These are phyloP conservation scores for Limosa lapponica DNA, from an alignment of 2,797 vertebrate genomes.

Conservation along the genomic window DNA sequence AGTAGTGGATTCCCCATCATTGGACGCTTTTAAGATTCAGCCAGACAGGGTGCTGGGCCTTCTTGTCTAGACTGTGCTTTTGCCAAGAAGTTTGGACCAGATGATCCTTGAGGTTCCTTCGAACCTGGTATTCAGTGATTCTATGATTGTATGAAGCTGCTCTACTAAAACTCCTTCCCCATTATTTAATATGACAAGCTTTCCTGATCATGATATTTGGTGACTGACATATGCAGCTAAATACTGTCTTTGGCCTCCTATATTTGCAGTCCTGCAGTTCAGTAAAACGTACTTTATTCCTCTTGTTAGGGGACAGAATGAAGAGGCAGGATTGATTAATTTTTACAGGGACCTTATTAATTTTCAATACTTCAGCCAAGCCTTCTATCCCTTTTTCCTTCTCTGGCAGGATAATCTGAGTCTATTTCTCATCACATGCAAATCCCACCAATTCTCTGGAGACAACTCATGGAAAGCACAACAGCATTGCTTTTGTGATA, in stretches of 20 bases:
- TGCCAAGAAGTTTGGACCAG: not conserved
- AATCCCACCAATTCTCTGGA: slow-evolving; percentile 45
- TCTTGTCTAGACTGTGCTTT: not conserved
- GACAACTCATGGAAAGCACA: slow-evolving; percentile 36
- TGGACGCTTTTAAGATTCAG: not conserved
- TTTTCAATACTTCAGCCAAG: slow-evolving; percentile 15
- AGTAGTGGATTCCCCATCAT: not conserved
- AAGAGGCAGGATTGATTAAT: slow-evolving; percentile 8
- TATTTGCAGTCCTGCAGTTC: slow-evolving; percentile 14
- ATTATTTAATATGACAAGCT: not conserved
- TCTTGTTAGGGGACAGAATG: not conserved
- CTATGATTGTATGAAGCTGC: not conserved
- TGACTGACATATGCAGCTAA: not conserved
- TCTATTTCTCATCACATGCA: slow-evolving; percentile 47
- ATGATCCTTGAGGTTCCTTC: not conserved
- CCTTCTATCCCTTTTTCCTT: slow-evolving; percentile 32
- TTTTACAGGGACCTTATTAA: slow-evolving; percentile 38
- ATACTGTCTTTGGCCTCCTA: not conserved
- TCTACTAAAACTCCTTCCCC: not conserved
- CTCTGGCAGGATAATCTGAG: slow-evolving; percentile 26
- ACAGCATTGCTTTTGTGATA: slow-evolving; percentile 31
- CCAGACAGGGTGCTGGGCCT: not conserved
- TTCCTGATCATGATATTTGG: not conserved
- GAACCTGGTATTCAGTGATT: not conserved
- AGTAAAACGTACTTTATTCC: not conserved